Percentiles rank a stretch among this genome's conserved stretches.
Conservation (phyloP, 2,797 vertebrate genomes). For the Peromyscus aztecus region DNA sequence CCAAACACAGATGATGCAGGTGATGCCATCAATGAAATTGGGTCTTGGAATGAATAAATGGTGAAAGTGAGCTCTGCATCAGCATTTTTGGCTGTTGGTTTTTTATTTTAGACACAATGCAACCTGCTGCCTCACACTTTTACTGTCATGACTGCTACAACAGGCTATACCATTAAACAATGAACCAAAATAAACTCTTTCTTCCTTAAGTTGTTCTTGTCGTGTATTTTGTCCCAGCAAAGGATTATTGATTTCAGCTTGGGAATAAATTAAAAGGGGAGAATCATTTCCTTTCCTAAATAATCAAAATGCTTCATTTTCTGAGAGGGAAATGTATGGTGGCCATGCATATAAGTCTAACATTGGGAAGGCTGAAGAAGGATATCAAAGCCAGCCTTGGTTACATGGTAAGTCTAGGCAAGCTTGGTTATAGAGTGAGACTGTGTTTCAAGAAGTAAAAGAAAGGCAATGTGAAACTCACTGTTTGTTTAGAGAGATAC, state of each 20-base stretch:
- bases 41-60: neutral
- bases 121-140: neutral
- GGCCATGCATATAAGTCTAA: neutral
- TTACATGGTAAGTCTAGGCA: neutral
- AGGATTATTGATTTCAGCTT: neutral
- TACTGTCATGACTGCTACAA: neutral
- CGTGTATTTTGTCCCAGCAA: neutral
- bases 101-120: neutral
- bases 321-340: neutral
- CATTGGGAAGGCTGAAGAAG: neutral
- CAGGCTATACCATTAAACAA: neutral
- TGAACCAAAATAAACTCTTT: neutral
- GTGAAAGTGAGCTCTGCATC: too few species aligned
- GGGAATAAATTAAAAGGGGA: slow-evolving; percentile 23
- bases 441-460: neutral
- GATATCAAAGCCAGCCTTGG: neutral
- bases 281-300: slow-evolving; percentile 41
- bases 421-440: neutral
- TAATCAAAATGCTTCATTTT: neutral
- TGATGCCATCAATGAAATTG: neutral
- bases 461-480: slow-evolving; percentile 18
- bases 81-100: neutral
- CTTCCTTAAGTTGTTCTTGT: neutral
- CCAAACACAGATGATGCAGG: neutral
- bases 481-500: neutral